phyloP scores from a whole-genome alignment of 2,113 vertebrate species.

The Hemicordylus capensis region DNA sequence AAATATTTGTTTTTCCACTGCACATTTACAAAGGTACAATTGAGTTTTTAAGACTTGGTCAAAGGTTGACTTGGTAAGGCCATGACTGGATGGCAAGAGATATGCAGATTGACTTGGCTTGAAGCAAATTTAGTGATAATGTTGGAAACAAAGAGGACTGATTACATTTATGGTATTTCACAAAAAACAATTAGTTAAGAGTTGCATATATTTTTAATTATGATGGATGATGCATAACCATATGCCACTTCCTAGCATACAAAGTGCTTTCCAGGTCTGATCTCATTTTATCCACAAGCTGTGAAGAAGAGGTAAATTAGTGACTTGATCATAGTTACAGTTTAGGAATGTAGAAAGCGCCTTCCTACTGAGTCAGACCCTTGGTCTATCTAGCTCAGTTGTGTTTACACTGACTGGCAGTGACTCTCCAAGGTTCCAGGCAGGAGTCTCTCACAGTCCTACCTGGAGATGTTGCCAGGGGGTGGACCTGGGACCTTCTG shows the following conservation, averaged over 20 bases:
- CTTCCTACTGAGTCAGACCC: too few species aligned
- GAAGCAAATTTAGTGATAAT: background rate
- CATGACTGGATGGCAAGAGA: fast-evolving
- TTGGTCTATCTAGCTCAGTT: too few species aligned
- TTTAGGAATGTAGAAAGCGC: too few species aligned
- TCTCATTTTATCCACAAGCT: too few species aligned
- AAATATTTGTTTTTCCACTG: conserved; percentile 28
- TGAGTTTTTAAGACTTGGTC: conserved; percentile 30
- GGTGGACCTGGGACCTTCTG: too few species aligned
- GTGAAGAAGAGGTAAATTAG: too few species aligned
- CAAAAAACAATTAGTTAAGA: background rate
- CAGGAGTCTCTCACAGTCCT: too few species aligned
- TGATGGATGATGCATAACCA: background rate
- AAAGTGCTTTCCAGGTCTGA: too few species aligned
- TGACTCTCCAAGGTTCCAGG: too few species aligned
- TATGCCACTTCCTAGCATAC: background rate
- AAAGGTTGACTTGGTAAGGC: conserved; percentile 13
- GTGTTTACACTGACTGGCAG: too few species aligned
- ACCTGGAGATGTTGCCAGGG: too few species aligned
- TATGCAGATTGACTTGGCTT: background rate
- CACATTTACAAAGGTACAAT: background rate
- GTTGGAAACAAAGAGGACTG: background rate
- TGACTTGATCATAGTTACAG: too few species aligned
- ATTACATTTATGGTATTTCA: background rate
- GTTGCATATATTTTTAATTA: background rate